A percentile compares a stretch with the other conserved stretches of the same genome.
Evolutionary conservation across 2,797 vertebrate species (phyloP).

Genomic region (Esox masquinongy): DNA sequence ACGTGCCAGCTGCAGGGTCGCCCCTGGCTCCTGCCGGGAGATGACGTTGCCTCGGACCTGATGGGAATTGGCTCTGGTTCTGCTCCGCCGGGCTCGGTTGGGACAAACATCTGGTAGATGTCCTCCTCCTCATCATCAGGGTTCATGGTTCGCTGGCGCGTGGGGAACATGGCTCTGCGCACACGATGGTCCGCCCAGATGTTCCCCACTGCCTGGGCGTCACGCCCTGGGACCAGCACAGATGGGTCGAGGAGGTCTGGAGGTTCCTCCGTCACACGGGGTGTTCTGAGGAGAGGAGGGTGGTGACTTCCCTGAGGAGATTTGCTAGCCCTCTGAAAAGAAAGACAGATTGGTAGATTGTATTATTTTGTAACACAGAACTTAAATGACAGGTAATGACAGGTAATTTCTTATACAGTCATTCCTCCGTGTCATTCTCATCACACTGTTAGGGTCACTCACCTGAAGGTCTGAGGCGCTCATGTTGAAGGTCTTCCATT

Average conservation of each 20-base stretch:
- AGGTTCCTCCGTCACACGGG: constrained; percentile 72
- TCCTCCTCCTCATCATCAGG: constrained; percentile 89
- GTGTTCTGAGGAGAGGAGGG: constrained; percentile 68
- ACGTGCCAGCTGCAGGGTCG: constrained; percentile 94
- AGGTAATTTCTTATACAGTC: not conserved
- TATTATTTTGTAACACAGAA: not conserved
- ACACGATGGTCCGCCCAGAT: constrained; percentile 95
- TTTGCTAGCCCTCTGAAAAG: constrained; percentile 82
- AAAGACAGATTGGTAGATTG: not conserved
- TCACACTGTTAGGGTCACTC: not conserved
- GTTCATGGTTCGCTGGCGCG: constrained; percentile 82
- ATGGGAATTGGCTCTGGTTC: constrained; percentile 60
- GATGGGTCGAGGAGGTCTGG: constrained; percentile 61
- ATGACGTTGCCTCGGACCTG: constrained; percentile 45
- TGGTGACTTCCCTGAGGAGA: constrained; percentile 78
- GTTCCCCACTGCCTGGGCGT: constrained; percentile 73
- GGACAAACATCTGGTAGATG: constrained; percentile 95
- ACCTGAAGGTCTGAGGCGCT: constrained; percentile 78
- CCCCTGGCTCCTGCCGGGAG: constrained; percentile 63
- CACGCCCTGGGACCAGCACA: constrained; percentile 76
- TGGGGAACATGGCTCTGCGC: constrained; percentile 90
- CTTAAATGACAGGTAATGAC: not conserved
- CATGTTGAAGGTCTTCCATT: constrained; percentile 79
- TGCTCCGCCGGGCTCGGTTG: constrained; percentile 75
- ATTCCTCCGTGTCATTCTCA: not conserved